These are phyloP conservation scores for Thaumetopoea pityocampa DNA, from an alignment of 1,140 invertebrate species.

Conservation along the genomic window DNA sequence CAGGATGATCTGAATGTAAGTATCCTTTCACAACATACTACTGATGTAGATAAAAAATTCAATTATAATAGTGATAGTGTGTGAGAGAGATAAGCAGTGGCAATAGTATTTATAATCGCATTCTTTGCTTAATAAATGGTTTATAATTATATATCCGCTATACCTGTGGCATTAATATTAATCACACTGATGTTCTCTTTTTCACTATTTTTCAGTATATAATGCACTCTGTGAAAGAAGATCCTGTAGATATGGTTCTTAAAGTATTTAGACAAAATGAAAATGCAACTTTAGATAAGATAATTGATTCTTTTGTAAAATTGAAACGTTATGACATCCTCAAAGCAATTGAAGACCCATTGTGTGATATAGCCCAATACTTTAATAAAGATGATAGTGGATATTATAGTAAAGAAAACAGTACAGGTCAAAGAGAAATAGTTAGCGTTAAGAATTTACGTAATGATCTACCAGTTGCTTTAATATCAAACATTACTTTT, in stretches of 20 bases:
- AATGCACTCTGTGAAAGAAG: constrained; percentile 56
- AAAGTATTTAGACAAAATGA: constrained; percentile 67
- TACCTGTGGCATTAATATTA: no score
- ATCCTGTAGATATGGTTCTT: constrained; percentile 61
- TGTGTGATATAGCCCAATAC: constrained; percentile 46
- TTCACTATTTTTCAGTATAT: constrained; percentile 61
- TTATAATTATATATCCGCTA: no score
- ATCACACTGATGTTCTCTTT: no score
- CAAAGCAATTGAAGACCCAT: constrained; percentile 57
- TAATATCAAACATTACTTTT: constrained; percentile 49
- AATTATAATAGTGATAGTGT: no score
- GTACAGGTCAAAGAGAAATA: constrained; percentile 41
- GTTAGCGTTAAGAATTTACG: constrained; percentile 52
- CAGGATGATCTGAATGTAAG: constrained; percentile 62
- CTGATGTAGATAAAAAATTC: no score
- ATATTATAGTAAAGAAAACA: constrained; percentile 57
- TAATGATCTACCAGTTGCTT: constrained; percentile 59
- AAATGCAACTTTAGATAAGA: constrained; percentile 66
- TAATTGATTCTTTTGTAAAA: constrained; percentile 58
- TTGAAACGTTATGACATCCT: constrained; percentile 69
- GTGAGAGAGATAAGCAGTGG: no score
- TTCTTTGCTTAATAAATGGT: no score
- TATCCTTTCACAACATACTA: no score
- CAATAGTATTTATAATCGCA: no score
- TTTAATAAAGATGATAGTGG: constrained; percentile 67